Percentiles rank a stretch among this genome's conserved stretches.
Evolutionary conservation across 2,797 vertebrate species (phyloP).

Genomic region (Mus caroli): DNA sequence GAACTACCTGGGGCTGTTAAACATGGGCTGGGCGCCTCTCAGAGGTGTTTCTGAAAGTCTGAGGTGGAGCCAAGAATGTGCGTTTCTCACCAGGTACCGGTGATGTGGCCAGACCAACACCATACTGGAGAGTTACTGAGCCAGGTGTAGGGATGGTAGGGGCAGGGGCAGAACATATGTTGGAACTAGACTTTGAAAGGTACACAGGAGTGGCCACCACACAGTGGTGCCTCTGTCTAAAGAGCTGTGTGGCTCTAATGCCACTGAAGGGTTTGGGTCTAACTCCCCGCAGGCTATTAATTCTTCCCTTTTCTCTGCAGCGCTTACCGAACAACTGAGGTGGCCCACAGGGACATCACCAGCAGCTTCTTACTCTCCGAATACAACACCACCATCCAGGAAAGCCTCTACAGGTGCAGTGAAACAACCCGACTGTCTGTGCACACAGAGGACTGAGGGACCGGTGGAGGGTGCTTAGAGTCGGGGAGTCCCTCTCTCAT

Average conservation of each 20-base stretch:
- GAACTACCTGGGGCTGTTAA: background rate
- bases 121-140: background rate
- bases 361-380: conserved; percentile 80
- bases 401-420: conserved; percentile 87
- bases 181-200: background rate
- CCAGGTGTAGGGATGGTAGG: background rate
- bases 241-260: background rate
- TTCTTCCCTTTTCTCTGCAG: conserved; percentile 49
- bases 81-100: background rate
- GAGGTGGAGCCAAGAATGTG: background rate
- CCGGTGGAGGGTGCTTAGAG: background rate
- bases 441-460: no score
- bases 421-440: background rate
- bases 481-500: background rate
- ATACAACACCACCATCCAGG: conserved; percentile 86
- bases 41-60: background rate
- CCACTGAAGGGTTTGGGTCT: accelerated
- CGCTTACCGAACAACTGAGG: conserved; percentile 77
- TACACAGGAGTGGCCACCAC: background rate
- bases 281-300: background rate
- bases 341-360: conserved; percentile 68
- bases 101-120: background rate
- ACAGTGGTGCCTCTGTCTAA: background rate
- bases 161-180: background rate
- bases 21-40: accelerated